Conservation (phyloP, 2,888 invertebrate species). For the Leistus spinibarbis region DNA sequence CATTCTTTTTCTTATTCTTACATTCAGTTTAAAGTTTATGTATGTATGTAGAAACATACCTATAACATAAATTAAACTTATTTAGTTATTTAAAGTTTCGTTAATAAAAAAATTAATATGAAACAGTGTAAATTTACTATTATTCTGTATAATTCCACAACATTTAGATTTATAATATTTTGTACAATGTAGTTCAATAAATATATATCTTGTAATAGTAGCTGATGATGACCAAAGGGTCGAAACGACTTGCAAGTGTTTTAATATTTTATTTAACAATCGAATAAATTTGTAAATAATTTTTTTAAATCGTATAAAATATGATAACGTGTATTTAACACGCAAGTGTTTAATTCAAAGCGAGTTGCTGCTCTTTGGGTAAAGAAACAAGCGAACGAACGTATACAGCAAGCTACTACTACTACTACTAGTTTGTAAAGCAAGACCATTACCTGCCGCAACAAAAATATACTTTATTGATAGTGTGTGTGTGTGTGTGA, state of each 20-base stretch:
- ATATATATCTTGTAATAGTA: not conserved
- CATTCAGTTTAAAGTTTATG: not conserved
- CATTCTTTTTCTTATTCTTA: not conserved
- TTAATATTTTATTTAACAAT: no score
- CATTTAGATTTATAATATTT: no score
- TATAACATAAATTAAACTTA: not conserved
- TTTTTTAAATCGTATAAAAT: not conserved
- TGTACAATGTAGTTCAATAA: no score
- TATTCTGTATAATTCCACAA: no score
- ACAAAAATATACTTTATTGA: slow-evolving; percentile 28
- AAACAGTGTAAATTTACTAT: not conserved
- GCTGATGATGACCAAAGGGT: no score
- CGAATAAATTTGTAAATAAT: not conserved
- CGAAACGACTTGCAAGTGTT: no score
- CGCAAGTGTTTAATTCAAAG: not conserved
- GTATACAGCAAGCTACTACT: no score
- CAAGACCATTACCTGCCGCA: slow-evolving; percentile 6
- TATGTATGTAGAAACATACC: not conserved
- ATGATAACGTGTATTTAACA: not conserved
- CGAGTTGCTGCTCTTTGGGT: not conserved
- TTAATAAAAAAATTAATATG: not conserved
- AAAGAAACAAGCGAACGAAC: not conserved
- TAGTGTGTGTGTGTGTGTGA: no score
- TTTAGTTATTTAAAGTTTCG: not conserved
- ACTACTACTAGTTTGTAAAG: not conserved